Base-by-base conservation (phyloP, 1,140 invertebrate genomes). In the Brachionus rotundiformis region DNA sequence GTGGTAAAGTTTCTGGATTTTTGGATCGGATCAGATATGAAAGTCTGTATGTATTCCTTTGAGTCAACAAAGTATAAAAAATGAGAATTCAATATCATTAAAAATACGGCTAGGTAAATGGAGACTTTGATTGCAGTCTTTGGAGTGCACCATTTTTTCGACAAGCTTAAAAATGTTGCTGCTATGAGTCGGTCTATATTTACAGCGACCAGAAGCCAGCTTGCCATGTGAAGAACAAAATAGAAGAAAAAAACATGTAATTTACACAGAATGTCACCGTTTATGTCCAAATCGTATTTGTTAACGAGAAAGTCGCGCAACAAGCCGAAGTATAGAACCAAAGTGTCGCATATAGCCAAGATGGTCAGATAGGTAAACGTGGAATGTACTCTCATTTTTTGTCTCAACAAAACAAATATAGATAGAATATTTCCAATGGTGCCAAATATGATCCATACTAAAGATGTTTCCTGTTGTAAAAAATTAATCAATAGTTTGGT, bases 181-280 rank as follows among this genome's bases (percentile, higher is more conserved):
- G 79, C 79, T 59, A 81, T 63, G 5, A 63, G 39, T 10, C 79
- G 54, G 33, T 81, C 79, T 39, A 81, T 63, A 68, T 81, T 81
- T 27, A 81, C 54, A 31, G 54, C 54, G 11, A 63, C 54, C 2
- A 63, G 31, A 8, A 81, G 31, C 79, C 79, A 81, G 4, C 54
- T 63, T 16, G 79, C 54, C 54, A 81, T 44, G 25, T 81, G 79
- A 19, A 81, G 31, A 41, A 81, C 79, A 47, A 63, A 81, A 33
- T 81, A 81, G 59, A 81, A 81, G n/a, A 33, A 81, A 54, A 81
- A 81, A 19, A 81, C 79, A 31, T 81, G 79, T 39, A 81, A 81
- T 68, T 81, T 81, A 31, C 79, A 81, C 8, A 81, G n/a, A 44
- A 81, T 41, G 25, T 63, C 54, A 31, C 63, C 63, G 54, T 63